Base-by-base conservation (phyloP, 1,140 invertebrate genomes). In the Stegodyphus dumicola region DNA sequence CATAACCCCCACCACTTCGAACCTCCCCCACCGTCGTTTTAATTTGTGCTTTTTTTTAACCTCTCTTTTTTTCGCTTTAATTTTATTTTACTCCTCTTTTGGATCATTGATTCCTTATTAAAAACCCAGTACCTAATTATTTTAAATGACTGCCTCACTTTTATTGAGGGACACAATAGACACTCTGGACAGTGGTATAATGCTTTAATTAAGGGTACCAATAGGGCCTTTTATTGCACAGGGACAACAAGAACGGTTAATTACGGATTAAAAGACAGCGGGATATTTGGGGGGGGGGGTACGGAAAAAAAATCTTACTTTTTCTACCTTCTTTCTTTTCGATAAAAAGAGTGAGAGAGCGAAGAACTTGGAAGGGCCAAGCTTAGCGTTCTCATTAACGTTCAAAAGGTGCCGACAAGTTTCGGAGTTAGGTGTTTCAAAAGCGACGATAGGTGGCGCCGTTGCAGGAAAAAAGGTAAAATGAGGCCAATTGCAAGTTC, bases 31-130 rank as follows among this genome's bases (percentile, higher is more conserved):
- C 64, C 18, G 33, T 18, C 74, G 60, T 85, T 85, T 85, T 85
- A 78, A 86, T 86, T 86, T 78, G 75, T 78, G 18, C 60, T 77
- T 86, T 85, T 85, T 70, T 73, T 53, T 56, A 13, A 15, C 33
- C 75, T 75, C 15, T 54, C 53, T 10, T 64, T 77, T 48, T 65
- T 56, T 77, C 49, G 48, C 33, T 86, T 73, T 86, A 77, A 77
- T 78, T 86, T 78, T 78, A 54, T 86, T 78, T 73, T 65, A 64
- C 69, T 78, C n/a, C 69, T 78, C 69, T 70, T 64, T 56, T 70
- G 74, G 76, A 77, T 78, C 84, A 86, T 86, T 86, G 84, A 86
- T 86, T 86, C 84, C 84, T 78, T 86, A 86, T 86, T 86, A 86
- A 86, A 73, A 78, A 77, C 75, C 75, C 51, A 66, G 81, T 85